phyloP scores from a whole-genome alignment of 1,140 invertebrate species.

The Vollenhovia emeryi region DNA sequence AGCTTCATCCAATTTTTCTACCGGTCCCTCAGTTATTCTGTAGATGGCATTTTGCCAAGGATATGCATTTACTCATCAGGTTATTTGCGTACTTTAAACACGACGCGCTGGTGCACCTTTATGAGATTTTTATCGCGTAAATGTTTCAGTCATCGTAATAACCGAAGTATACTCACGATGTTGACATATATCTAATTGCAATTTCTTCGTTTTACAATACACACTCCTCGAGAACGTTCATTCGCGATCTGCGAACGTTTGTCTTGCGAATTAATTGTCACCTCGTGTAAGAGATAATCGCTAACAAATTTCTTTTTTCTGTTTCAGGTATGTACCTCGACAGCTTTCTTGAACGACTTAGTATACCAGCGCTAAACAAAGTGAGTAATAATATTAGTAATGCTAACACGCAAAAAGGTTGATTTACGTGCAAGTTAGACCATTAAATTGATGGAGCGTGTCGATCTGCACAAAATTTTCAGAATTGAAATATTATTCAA shows the following conservation, averaged over 20 bases:
- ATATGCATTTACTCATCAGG: constrained; percentile 67
- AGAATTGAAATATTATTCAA: neutral
- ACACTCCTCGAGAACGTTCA: neutral
- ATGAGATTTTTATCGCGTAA: constrained; percentile 14
- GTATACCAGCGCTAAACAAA: neutral
- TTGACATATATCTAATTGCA: constrained; percentile 36
- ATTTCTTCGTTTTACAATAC: neutral
- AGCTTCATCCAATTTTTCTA: constrained; percentile 78
- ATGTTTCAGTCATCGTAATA: constrained; percentile 19
- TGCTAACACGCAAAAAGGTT: neutral
- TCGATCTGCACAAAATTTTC: neutral
- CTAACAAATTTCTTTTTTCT: constrained; percentile 50
- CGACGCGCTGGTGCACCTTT: constrained; percentile 26
- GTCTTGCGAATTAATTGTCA: neutral
- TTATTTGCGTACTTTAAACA: constrained; percentile 75
- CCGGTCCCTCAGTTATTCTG: constrained; percentile 73
- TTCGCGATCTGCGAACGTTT: neutral
- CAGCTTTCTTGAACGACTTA: neutral
- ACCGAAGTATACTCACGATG: constrained; percentile 37
- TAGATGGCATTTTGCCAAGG: constrained; percentile 72
- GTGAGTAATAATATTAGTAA: constrained; percentile 24
- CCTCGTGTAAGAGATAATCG: neutral
- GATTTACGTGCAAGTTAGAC: neutral
- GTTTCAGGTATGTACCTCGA: constrained; percentile 73
- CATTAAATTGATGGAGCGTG: neutral